phyloP scores from a whole-genome alignment of 2,888 invertebrate species.

The Scotopteryx bipunctaria region DNA sequence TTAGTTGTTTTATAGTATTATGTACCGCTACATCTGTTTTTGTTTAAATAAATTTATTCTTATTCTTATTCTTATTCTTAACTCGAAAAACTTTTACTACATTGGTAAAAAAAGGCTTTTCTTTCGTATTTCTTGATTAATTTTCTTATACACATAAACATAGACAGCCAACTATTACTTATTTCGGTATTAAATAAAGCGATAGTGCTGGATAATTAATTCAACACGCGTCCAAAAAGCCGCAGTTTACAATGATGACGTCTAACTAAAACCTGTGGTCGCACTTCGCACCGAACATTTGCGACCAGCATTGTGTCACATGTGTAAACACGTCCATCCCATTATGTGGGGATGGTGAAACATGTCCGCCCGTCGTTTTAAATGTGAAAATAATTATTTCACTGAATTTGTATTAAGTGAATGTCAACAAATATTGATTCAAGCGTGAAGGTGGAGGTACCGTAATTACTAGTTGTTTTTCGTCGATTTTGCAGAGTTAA shows the following conservation, averaged over 20 bases:
- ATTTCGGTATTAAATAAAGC: constrained; percentile 37
- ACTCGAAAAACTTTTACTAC: too few relatives aligned
- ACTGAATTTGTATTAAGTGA: constrained; percentile 19
- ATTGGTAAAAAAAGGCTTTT: too few relatives aligned
- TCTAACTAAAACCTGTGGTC: constrained; percentile 54
- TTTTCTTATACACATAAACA: not conserved
- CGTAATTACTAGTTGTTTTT: constrained; percentile 17
- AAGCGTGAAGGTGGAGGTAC: not conserved
- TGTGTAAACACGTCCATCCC: constrained; percentile 44
- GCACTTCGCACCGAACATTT: constrained; percentile 35
- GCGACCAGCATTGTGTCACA: constrained; percentile 42
- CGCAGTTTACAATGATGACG: constrained; percentile 42
- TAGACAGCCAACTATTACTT: constrained; percentile 8
- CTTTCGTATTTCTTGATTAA: too few relatives aligned
- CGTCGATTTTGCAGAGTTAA: not conserved
- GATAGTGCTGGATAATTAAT: constrained; percentile 32
- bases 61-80: too few relatives aligned
- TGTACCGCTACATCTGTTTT: too few relatives aligned
- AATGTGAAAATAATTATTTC: constrained; percentile 24
- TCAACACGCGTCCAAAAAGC: constrained; percentile 29
- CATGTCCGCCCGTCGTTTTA: constrained; percentile 19
- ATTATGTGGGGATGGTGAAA: constrained; percentile 29
- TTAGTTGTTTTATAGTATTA: too few relatives aligned
- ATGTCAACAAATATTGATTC: constrained; percentile 16
- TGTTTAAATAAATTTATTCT: too few relatives aligned